These are phyloP conservation scores for Netelia virgata DNA, from an alignment of 2,888 invertebrate species.

Conservation along the genomic window DNA sequence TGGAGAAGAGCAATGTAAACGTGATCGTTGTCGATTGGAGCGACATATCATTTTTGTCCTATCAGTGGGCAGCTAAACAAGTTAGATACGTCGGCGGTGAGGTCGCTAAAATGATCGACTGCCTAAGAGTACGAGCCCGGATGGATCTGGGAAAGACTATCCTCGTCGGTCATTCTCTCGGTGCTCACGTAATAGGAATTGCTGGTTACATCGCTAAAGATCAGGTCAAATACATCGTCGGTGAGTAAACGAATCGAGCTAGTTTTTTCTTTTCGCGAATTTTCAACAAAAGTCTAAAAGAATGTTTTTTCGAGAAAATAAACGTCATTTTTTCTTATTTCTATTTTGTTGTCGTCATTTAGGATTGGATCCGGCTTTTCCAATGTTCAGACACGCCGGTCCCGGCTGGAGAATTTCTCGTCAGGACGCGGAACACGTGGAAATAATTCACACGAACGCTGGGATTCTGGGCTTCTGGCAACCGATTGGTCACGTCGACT, in stretches of 20 bases:
- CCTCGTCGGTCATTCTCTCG: constrained; percentile 72
- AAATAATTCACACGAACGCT: constrained; percentile 83
- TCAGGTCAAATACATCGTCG: background rate
- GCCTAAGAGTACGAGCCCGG: constrained; percentile 59
- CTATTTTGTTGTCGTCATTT: constrained; percentile 10
- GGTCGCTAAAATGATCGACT: constrained; percentile 61
- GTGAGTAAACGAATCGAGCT: background rate
- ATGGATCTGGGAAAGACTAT: constrained; percentile 47
- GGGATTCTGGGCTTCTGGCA: constrained; percentile 52
- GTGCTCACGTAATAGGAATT: constrained; percentile 72
- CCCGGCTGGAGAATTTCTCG: constrained; percentile 60
- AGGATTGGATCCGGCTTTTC: constrained; percentile 75
- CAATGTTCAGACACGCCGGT: constrained; percentile 62
- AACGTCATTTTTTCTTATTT: no score
- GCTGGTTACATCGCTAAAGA: constrained; percentile 52
- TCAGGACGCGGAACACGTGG: constrained; percentile 81
- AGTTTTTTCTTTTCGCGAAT: background rate
- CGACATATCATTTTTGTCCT: constrained; percentile 62
- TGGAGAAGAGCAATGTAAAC: constrained; percentile 74
- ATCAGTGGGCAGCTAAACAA: constrained; percentile 41
- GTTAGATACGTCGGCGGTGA: constrained; percentile 57
- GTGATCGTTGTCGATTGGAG: constrained; percentile 80
- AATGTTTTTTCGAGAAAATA: background rate
- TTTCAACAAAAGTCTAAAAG: background rate
- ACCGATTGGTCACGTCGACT: constrained; percentile 34